phyloP scores from a whole-genome alignment of 2,888 invertebrate species.

The Dynastes hyllus region DNA sequence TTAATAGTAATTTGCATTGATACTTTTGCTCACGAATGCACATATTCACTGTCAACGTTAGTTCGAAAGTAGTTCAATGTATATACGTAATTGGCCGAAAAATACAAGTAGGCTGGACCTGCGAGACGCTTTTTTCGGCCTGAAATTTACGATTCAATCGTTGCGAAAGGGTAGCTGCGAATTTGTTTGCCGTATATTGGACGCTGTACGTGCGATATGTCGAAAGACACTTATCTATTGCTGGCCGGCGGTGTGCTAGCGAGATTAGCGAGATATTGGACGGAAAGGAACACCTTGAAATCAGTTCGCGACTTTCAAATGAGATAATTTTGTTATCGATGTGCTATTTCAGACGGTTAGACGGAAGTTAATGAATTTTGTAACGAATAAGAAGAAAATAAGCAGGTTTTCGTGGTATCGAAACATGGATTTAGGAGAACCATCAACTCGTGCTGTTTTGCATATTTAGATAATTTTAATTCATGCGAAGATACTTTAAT shows the following conservation, averaged over 20 bases:
- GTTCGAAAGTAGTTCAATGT: conserved; percentile 35
- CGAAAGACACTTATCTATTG: not conserved
- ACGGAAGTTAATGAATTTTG: too few relatives aligned
- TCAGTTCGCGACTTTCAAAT: too few relatives aligned
- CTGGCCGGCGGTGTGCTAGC: too few relatives aligned
- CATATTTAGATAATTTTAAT: too few relatives aligned
- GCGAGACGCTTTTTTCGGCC: not conserved
- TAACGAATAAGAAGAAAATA: not conserved
- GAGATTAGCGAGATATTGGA: too few relatives aligned
- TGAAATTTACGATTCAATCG: not conserved
- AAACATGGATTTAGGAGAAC: too few relatives aligned
- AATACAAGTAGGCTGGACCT: not conserved
- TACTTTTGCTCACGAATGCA: not conserved
- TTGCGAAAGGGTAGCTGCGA: not conserved
- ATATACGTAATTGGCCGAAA: conserved; percentile 15
- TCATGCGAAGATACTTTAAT: too few relatives aligned
- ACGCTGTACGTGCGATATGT: not conserved
- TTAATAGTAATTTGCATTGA: not conserved
- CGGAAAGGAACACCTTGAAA: too few relatives aligned
- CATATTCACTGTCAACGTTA: not conserved
- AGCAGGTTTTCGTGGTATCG: not conserved
- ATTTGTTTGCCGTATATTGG: not conserved
- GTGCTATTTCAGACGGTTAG: too few relatives aligned
- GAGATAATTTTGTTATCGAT: too few relatives aligned
- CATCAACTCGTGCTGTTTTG: too few relatives aligned